A percentile compares a stretch with the other conserved stretches of the same genome.
Evolutionary conservation across 2,888 invertebrate species (phyloP).

Genomic region (Phlogophora meticulosa): DNA sequence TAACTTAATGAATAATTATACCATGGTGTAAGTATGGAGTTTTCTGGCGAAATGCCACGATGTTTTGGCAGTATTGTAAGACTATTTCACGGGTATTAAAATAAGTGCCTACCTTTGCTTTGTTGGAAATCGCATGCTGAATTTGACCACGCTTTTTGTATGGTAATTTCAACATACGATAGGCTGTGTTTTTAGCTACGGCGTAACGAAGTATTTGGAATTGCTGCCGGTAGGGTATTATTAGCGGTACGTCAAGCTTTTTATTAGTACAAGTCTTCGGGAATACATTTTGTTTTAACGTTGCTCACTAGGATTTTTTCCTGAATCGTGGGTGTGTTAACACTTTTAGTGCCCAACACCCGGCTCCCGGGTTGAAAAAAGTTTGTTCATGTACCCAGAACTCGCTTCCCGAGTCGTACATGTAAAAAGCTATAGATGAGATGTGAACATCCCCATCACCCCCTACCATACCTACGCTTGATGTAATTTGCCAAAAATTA

Average conservation of each 20-base stretch:
- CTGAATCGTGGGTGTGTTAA: no score
- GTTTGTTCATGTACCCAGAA: no score
- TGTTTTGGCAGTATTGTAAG: constrained; percentile 39
- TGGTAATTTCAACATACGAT: constrained; percentile 19
- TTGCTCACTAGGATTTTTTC: no score
- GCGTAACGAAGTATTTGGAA: constrained; percentile 8
- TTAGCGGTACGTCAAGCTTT: neutral
- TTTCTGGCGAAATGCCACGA: constrained; percentile 35
- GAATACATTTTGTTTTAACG: no score
- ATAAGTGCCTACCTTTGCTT: constrained; percentile 9
- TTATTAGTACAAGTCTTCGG: no score
- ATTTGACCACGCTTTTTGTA: constrained; percentile 22
- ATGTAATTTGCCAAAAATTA: no score
- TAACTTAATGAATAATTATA: constrained; percentile 23
- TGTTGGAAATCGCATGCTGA: constrained; percentile 15
- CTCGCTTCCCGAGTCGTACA: no score
- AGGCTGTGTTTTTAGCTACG: neutral
- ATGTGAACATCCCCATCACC: no score
- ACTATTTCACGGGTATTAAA: constrained; percentile 14
- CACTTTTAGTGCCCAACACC: no score
- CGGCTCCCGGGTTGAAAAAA: no score
- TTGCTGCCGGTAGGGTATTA: neutral
- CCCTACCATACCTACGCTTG: no score
- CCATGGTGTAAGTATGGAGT: constrained; percentile 7
- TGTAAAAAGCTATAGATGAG: no score